Conservation (phyloP, 2,888 invertebrate species). For the Drosophila setosimentum region DNA sequence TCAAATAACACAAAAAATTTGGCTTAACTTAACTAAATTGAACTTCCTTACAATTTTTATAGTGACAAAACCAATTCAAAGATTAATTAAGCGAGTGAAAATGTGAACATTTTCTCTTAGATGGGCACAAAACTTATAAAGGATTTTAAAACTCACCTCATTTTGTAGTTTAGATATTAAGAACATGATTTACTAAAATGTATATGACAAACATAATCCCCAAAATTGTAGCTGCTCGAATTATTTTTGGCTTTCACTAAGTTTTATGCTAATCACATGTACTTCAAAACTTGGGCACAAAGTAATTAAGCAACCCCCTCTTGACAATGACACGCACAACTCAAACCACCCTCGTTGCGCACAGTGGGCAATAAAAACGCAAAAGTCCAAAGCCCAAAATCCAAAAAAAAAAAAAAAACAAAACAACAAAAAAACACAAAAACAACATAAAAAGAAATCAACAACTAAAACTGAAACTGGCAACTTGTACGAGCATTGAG, state of each 20-base stretch:
- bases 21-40: neutral
- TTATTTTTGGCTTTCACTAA: neutral
- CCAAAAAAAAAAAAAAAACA: conserved; percentile 1
- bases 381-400: conserved; percentile 11
- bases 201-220: neutral
- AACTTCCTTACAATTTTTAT: neutral
- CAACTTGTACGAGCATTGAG: conserved; percentile 74
- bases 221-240: neutral
- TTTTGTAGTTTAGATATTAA: too few relatives aligned
- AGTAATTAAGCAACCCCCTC: conserved; percentile 33
- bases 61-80: neutral
- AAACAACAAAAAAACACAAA: neutral
- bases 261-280: conserved; percentile 49
- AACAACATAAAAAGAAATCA: conserved; percentile 6
- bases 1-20: rapidly evolving
- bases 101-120: too few relatives aligned
- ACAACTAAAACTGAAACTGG: conserved; percentile 68
- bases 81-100: neutral
- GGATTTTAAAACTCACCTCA: too few relatives aligned
- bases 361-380: conserved; percentile 28
- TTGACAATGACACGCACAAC: conserved; percentile 3
- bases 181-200: neutral
- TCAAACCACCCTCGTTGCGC: conserved; percentile 49
- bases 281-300: conserved; percentile 12
- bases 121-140: too few relatives aligned